phyloP scores from a whole-genome alignment of 2,113 vertebrate species.

The Epinephelus fuscoguttatus region DNA sequence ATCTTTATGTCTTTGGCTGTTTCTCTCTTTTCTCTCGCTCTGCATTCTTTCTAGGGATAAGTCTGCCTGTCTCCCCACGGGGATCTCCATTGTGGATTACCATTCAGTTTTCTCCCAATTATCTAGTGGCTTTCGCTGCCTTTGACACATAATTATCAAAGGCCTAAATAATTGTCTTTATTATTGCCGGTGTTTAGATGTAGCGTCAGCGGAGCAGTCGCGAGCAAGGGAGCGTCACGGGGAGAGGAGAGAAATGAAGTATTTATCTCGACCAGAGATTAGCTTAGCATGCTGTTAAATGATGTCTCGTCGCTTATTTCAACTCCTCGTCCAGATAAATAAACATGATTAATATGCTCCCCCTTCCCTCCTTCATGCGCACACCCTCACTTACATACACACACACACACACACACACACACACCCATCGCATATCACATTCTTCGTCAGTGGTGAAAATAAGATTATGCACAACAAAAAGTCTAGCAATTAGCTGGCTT shows the following conservation, averaged over 20 bases:
- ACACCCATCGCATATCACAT: conserved; percentile 49
- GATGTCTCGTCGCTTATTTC: conserved; percentile 74
- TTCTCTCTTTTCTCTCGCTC: conserved; percentile 65
- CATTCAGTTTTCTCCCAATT: conserved; percentile 87
- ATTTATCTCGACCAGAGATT: conserved; percentile 83
- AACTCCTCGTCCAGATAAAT: conserved; percentile 76
- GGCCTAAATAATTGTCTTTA: conserved; percentile 87
- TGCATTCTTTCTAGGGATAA: conserved; percentile 78
- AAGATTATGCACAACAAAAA: conserved; percentile 64
- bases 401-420: conserved; percentile 34
- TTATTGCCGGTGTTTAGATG: conserved; percentile 85
- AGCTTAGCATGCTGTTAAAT: conserved; percentile 82
- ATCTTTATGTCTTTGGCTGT: conserved; percentile 71
- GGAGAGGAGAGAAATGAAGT: conserved; percentile 82
- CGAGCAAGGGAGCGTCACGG: conserved; percentile 71
- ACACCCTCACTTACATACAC: conserved; percentile 20
- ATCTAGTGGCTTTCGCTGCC: conserved; percentile 85
- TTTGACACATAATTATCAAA: conserved; percentile 90
- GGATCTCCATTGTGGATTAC: conserved; percentile 86
- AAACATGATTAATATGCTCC: conserved; percentile 75
- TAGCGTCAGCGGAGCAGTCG: conserved; percentile 70
- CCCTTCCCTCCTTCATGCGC: conserved; percentile 29
- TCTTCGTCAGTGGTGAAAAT: conserved; percentile 58
- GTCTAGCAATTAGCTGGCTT: conserved; percentile 74
- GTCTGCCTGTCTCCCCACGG: conserved; percentile 76